Evolutionary conservation across 2,113 vertebrate genomes (phyloP).

Genomic region (Tyto alba): DNA sequence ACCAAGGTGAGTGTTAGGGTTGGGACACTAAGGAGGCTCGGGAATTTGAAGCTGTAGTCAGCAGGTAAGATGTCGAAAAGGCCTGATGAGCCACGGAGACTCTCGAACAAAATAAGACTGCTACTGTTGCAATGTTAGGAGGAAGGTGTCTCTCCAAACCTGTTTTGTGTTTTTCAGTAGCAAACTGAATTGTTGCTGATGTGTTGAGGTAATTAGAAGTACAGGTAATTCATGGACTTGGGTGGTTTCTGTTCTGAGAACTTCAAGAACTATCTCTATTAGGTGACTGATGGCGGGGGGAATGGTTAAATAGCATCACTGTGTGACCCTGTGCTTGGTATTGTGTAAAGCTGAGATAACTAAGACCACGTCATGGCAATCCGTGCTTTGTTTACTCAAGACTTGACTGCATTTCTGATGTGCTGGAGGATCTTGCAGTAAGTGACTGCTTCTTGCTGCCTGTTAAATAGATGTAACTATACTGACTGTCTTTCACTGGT

Average conservation of each 20-base stretch:
- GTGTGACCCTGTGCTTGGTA: background rate
- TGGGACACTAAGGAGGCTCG: background rate
- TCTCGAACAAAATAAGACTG: background rate
- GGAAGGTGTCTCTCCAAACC: background rate
- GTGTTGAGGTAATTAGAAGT: background rate
- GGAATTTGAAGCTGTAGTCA: background rate
- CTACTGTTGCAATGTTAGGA: background rate
- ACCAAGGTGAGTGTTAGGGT: constrained; percentile 79
- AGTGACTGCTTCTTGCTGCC: background rate
- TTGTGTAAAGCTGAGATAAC: background rate
- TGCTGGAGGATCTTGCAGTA: background rate
- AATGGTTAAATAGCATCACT: background rate
- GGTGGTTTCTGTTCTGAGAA: background rate
- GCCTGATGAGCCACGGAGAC: background rate
- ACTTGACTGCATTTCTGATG: background rate
- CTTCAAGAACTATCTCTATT: background rate
- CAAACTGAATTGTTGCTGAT: background rate
- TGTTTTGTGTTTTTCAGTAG: background rate
- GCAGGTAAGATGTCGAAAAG: background rate
- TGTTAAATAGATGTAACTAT: background rate
- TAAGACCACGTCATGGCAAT: background rate
- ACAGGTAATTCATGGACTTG: background rate
- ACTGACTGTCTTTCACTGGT: background rate
- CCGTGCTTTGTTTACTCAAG: background rate
- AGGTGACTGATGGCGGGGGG: background rate